These are phyloP conservation scores for Cryptocheilus praepositus DNA, from an alignment of 2,888 invertebrate genomes.

Conservation along the genomic window DNA sequence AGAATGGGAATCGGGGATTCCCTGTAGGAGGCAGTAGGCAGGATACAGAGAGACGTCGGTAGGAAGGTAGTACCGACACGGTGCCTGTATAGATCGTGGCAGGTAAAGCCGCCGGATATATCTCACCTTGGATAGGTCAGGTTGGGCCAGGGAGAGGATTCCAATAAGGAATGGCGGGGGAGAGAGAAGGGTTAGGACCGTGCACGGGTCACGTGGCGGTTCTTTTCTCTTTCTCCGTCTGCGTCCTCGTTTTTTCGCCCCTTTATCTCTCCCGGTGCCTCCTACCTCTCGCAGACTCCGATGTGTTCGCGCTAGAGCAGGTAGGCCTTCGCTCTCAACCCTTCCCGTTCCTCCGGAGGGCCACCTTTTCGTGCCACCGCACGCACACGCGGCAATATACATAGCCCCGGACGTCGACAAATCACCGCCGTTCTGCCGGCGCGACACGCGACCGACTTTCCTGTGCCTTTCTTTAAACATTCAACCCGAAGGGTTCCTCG, in stretches of 20 bases:
- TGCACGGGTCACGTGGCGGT: slow-evolving; percentile 61
- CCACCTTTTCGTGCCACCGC: slow-evolving; percentile 34
- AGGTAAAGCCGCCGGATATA: slow-evolving; percentile 68
- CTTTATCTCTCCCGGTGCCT: slow-evolving; percentile 21
- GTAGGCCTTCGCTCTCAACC: slow-evolving; percentile 7
- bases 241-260: slow-evolving; percentile 27
- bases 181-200: slow-evolving; percentile 22
- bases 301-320: slow-evolving; percentile 25
- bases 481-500: slow-evolving; percentile 37
- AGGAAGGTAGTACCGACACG: slow-evolving; percentile 22
- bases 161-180: slow-evolving; percentile 57
- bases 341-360: slow-evolving; percentile 21
- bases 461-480: slow-evolving; percentile 58
- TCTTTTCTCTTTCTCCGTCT: slow-evolving; percentile 35
- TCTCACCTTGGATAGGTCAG: slow-evolving; percentile 71
- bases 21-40: slow-evolving; percentile 39
- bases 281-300: slow-evolving; percentile 28
- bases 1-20: slow-evolving; percentile 51
- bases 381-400: slow-evolving; percentile 13
- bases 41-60: slow-evolving; percentile 1
- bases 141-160: slow-evolving; percentile 60
- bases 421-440: slow-evolving; percentile 56
- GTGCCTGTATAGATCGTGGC: slow-evolving; percentile 54
- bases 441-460: slow-evolving; percentile 71
- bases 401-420: slow-evolving; percentile 54